phyloP scores from a whole-genome alignment of 2,888 invertebrate genomes.

The Agrypnus murinus region DNA sequence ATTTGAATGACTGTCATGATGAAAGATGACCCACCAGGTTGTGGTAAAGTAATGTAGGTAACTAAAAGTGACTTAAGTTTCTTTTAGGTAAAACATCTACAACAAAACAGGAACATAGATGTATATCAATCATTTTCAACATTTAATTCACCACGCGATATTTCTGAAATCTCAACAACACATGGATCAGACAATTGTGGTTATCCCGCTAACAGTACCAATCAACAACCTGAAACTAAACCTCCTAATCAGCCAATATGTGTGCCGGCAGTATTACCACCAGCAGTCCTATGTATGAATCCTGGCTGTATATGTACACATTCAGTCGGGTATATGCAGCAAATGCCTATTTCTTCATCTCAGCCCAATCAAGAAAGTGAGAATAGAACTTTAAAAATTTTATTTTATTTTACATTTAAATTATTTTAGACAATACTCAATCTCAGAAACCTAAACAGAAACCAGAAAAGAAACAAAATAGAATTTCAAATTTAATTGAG shows the following conservation, averaged over 20 bases:
- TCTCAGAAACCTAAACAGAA: background rate
- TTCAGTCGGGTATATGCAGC: conserved; percentile 25
- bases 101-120: conserved; percentile 24
- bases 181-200: conserved; percentile 8
- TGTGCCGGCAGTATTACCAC: conserved; percentile 43
- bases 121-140: conserved; percentile 7
- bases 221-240: background rate
- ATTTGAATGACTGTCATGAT: background rate
- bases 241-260: conserved; percentile 28
- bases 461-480: conserved; percentile 17
- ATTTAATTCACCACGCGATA: conserved; percentile 55
- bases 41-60: no score
- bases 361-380: no score
- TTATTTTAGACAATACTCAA: background rate
- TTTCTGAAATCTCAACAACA: conserved; percentile 51
- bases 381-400: no score
- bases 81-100: conserved; percentile 42
- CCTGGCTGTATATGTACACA: conserved; percentile 42
- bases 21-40: background rate
- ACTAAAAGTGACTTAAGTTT: no score
- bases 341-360: conserved; percentile 2
- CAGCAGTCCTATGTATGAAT: conserved; percentile 45
- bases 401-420: no score
- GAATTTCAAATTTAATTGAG: conserved; percentile 20
- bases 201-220: background rate